Base-by-base conservation (phyloP, 2,797 vertebrate species). In the Chrysocyon brachyurus region DNA sequence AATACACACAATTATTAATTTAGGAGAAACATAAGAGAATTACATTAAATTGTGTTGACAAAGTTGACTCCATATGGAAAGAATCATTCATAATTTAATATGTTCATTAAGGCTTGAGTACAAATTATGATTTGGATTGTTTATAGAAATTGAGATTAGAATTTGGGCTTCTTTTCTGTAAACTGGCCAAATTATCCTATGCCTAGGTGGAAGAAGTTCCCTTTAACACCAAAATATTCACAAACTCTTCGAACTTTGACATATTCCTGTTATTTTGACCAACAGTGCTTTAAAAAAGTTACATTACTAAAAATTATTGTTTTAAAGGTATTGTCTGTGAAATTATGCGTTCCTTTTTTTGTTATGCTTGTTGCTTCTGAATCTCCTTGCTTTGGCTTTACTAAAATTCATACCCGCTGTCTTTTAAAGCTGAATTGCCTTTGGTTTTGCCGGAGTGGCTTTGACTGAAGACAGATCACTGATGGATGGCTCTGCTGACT, bases 61-160 rank as follows among this genome's bases (percentile, higher is more conserved):
- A 49, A 31, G 31, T 28, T 22, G 24, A 73, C n/a, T 15, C 26
- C 36, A 10, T 81, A 49, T 81, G 46, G 66, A 68, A 57, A 75
- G 26, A 72, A 95, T 68, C 12, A 59, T 40, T 40, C 9, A 12
- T 52, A 75, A 57, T 64, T 33, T 24, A 83, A 66, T 33, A 64
- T 21, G 14, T 26, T 24, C 54, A 68, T 68, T n/a, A 88, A 88
- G 6, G 33, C 6, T 79, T 54, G 5, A 54, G 19, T 84, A 61
- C 12, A 88, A 83, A 77, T 66, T 72, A 40, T 54, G 3, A 12
- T 12, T 64, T 61, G 10, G n/a, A 66, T 83, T 0, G 12, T 16
- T 68, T 70, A 22, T 12, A 31, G 68, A 59, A 36, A 93, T 31
- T 70, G 57, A 59, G 75, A 88, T 88, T 83, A 83, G 26, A 70